These are phyloP conservation scores for Tribolium castaneum DNA, from an alignment of 1,140 invertebrate genomes.

Conservation along the genomic window DNA sequence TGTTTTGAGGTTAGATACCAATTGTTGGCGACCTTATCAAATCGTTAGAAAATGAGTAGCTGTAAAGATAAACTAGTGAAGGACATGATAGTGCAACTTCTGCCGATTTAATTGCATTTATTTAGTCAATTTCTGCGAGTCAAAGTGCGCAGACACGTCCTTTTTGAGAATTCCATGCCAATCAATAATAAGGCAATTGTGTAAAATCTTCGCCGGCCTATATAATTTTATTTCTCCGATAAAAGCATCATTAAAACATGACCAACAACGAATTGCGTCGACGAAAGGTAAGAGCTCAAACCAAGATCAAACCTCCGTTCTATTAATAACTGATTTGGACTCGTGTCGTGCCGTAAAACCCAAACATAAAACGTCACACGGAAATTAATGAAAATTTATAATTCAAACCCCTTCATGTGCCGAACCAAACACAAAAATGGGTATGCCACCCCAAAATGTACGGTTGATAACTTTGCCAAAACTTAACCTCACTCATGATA, in stretches of 20 bases:
- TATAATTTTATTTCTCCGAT: slow-evolving; percentile 4
- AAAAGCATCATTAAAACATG: slow-evolving; percentile 36
- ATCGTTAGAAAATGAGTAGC: background rate
- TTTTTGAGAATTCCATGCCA: background rate
- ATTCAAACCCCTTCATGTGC: slow-evolving; percentile 7
- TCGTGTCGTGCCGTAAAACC: background rate
- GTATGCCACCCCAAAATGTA: background rate
- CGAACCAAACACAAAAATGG: background rate
- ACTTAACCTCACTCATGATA: slow-evolving; percentile 14
- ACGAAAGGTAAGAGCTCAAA: slow-evolving; percentile 50
- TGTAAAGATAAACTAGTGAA: background rate
- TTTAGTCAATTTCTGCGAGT: slow-evolving; percentile 4
- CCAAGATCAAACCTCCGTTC: background rate
- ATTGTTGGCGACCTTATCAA: background rate
- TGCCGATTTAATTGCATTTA: background rate
- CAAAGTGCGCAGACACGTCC: slow-evolving; percentile 20
- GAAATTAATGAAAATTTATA: slow-evolving; percentile 26
- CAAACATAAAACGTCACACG: slow-evolving; percentile 24
- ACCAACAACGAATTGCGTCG: slow-evolving; percentile 50
- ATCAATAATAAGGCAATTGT: slow-evolving; percentile 27
- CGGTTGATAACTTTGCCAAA: background rate
- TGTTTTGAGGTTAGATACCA: background rate
- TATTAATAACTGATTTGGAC: slow-evolving; percentile 22
- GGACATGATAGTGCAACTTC: background rate
- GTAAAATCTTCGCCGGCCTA: slow-evolving; percentile 29